These are phyloP conservation scores for Sphenopsis melanotis DNA, from an alignment of 2,797 vertebrate species.

Conservation along the genomic window DNA sequence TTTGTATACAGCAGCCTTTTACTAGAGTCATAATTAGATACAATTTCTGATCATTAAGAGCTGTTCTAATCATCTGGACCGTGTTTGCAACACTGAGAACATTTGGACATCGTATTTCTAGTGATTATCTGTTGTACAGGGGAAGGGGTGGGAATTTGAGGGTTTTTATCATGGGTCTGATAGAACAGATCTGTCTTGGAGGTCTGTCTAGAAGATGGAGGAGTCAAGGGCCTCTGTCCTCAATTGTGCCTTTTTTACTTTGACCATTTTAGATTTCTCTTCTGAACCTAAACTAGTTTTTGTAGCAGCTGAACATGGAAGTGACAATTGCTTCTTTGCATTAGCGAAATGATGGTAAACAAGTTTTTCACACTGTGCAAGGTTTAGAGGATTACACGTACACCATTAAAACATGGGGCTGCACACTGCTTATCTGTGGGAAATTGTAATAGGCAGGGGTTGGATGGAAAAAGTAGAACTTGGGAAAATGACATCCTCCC, in stretches of 20 bases:
- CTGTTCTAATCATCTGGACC: background rate
- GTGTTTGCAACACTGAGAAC: background rate
- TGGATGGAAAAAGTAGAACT: background rate
- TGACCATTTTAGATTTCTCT: background rate
- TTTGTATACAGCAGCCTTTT: constrained; percentile 38
- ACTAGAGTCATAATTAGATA: constrained; percentile 27
- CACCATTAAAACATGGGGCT: background rate
- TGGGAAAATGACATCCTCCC: background rate
- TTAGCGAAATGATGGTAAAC: background rate
- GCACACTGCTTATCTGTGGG: background rate
- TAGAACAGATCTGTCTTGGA: background rate
- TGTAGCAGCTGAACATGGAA: background rate
- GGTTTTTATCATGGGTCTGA: background rate
- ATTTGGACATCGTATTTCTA: background rate
- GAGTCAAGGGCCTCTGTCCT: background rate
- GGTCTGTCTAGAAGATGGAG: background rate
- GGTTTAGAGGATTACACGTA: background rate
- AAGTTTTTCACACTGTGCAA: background rate
- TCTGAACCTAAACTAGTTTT: background rate
- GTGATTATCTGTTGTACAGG: background rate
- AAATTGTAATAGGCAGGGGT: background rate
- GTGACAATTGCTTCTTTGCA: background rate
- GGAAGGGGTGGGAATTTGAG: background rate
- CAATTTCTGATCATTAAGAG: constrained; percentile 50
- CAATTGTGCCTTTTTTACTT: background rate